These are phyloP conservation scores for Pseudomyrmex pallidus DNA, from an alignment of 1,140 invertebrate genomes.

Conservation along the genomic window DNA sequence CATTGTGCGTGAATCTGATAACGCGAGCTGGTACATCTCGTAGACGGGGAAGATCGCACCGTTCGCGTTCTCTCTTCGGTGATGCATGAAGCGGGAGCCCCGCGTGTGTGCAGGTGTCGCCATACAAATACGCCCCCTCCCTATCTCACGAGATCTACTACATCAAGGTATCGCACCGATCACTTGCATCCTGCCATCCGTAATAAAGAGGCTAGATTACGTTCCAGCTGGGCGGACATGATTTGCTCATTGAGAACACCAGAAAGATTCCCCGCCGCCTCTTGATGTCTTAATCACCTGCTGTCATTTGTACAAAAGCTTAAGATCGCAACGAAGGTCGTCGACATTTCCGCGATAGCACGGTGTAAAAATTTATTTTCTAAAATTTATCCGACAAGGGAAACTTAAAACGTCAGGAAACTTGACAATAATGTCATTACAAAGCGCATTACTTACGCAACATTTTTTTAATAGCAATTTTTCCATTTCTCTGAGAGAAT, in stretches of 20 bases:
- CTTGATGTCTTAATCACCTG: neutral
- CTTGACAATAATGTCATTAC: no score
- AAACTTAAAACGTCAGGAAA: no score
- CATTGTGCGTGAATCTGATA: conserved; percentile 75
- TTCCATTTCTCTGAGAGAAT: no score
- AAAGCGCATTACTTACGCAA: no score
- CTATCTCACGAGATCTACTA: conserved; percentile 78
- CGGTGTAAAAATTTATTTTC: no score
- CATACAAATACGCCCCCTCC: conserved; percentile 74
- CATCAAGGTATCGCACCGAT: conserved; percentile 69
- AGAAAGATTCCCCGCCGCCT: neutral
- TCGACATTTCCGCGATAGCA: neutral
- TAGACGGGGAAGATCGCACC: conserved; percentile 52
- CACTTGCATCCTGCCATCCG: conserved; percentile 53
- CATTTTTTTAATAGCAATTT: no score
- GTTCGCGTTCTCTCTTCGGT: conserved; percentile 71
- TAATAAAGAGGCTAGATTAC: conserved; percentile 59
- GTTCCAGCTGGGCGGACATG: conserved; percentile 37
- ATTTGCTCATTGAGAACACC: conserved; percentile 44
- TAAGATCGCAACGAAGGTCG: neutral
- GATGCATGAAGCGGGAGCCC: conserved; percentile 75
- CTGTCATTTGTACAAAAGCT: neutral
- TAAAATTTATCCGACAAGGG: no score
- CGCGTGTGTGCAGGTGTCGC: conserved; percentile 77
- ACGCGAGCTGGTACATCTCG: conserved; percentile 66